Conservation (phyloP, 2,113 vertebrate genomes). For the Anguilla rostrata region DNA sequence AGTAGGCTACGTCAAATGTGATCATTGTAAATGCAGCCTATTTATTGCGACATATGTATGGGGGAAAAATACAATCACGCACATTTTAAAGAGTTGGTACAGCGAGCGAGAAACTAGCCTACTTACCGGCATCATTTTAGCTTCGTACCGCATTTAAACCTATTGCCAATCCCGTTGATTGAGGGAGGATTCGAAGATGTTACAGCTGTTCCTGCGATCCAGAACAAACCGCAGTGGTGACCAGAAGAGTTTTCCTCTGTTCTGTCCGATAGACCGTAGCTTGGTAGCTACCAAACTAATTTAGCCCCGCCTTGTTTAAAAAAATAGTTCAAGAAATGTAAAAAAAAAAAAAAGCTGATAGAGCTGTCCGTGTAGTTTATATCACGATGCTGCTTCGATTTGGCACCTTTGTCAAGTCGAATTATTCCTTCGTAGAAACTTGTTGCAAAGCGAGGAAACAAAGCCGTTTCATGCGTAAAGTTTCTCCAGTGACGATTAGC, state of each 20-base stretch:
- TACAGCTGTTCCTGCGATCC: conserved; percentile 12
- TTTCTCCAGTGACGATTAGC: conserved; percentile 52
- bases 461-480: conserved; percentile 58
- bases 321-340: not conserved
- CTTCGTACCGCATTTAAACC: conserved; percentile 83
- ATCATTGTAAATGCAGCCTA: not conserved
- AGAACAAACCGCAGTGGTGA: not conserved
- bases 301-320: conserved; percentile 6
- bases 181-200: conserved; percentile 61
- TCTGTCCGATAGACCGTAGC: not conserved
- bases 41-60: not conserved
- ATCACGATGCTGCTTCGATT: not conserved
- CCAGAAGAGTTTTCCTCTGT: not conserved
- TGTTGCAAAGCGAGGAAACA: conserved; percentile 61
- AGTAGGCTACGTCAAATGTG: not conserved
- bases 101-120: not conserved
- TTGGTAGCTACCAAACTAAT: not conserved
- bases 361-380: not conserved
- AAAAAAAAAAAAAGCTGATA: too few relatives aligned
- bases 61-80: not conserved
- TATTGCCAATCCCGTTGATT: conserved; percentile 44
- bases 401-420: not conserved
- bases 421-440: conserved; percentile 44
- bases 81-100: not conserved
- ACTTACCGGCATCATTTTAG: conserved; percentile 97